phyloP scores from a whole-genome alignment of 2,888 invertebrate species.

The Chaitophorus viminalis region DNA sequence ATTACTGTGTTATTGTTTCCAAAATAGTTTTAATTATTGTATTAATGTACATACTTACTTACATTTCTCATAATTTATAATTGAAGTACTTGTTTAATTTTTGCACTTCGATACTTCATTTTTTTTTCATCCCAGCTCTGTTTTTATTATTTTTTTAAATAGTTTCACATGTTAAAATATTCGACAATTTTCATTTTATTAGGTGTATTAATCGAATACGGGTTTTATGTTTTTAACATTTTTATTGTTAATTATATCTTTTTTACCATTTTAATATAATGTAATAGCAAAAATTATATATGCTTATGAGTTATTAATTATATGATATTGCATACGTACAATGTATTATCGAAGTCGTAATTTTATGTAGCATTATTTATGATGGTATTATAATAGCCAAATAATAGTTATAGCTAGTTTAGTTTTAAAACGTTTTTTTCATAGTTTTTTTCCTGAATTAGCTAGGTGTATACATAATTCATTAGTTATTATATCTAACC shows the following conservation, averaged over 20 bases:
- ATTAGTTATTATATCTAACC: neutral
- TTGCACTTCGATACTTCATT: too few species aligned
- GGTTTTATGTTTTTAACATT: neutral
- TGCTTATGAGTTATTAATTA: too few species aligned
- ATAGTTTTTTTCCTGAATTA: neutral
- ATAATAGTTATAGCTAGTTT: neutral
- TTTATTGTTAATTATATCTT: neutral
- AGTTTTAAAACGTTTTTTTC: neutral
- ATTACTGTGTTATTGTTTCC: too few species aligned
- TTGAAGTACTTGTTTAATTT: too few species aligned
- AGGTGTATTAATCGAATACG: neutral
- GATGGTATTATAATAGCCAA: neutral
- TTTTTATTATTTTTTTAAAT: too few species aligned
- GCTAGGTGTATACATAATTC: neutral
- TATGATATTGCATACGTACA: neutral
- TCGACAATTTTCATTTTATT: too few species aligned
- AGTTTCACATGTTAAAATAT: too few species aligned
- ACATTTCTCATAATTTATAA: too few species aligned
- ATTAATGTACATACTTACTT: too few species aligned
- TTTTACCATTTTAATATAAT: neutral
- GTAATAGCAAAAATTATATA: neutral
- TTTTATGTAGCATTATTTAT: neutral
- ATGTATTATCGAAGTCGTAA: neutral
- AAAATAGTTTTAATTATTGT: too few species aligned
- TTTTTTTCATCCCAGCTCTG: too few species aligned